Percentiles rank a stretch among this genome's conserved stretches.
Evolutionary conservation across 1,140 invertebrate species (phyloP).

Genomic region (Diorhabda elongata): DNA sequence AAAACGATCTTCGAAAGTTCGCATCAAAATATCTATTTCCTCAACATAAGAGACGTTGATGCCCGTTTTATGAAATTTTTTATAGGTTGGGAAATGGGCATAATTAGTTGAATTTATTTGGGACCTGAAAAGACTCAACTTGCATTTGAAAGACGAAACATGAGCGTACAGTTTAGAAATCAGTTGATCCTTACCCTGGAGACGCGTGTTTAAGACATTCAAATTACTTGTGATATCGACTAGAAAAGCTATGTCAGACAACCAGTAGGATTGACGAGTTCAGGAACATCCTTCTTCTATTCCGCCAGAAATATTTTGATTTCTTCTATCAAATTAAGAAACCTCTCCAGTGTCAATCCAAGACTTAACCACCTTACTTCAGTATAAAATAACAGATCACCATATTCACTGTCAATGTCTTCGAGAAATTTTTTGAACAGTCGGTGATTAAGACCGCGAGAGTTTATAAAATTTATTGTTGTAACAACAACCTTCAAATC

Average conservation of each 20-base stretch:
- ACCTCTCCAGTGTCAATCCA: conserved; percentile 21
- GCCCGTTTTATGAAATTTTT: conserved; percentile 15
- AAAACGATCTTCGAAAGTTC: conserved; percentile 22
- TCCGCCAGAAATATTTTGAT: neutral
- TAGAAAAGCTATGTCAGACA: conserved; percentile 23
- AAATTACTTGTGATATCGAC: conserved; percentile 21
- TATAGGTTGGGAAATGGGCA: conserved; percentile 35
- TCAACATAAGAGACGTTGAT: conserved; percentile 21
- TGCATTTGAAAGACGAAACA: conserved; percentile 17
- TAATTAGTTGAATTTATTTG: no score
- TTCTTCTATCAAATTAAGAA: conserved; percentile 22
- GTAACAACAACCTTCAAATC: conserved; percentile 31
- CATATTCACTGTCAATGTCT: no score
- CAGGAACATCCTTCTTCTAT: conserved; percentile 17
- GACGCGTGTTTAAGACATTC: conserved; percentile 17
- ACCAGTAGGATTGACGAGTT: conserved; percentile 11
- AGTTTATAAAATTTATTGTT: conserved; percentile 41
- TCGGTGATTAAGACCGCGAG: conserved; percentile 37
- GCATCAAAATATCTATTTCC: conserved; percentile 38
- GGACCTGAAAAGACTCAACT: no score
- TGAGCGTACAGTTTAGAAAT: neutral
- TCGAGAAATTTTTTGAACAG: conserved; percentile 24
- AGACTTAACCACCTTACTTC: conserved; percentile 21
- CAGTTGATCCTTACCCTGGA: neutral
- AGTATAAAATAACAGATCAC: no score